Evolutionary conservation across 2,113 vertebrate genomes (phyloP).

Genomic region (Gallinago undulata): DNA sequence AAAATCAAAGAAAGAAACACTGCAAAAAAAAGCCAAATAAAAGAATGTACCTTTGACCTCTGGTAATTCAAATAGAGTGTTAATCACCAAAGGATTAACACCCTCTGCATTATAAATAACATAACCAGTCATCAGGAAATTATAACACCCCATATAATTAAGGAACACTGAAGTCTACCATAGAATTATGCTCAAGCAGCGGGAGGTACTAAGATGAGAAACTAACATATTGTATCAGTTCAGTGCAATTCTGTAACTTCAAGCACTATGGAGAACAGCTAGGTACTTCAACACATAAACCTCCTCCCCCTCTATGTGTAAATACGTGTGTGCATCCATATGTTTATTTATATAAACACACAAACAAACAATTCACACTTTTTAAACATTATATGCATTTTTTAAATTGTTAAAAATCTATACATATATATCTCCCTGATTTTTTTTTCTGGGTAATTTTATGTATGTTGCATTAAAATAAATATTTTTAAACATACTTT

Average conservation of each 20-base stretch:
- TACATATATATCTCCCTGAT: rapidly evolving
- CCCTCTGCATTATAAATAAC: constrained; percentile 39
- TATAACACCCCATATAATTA: constrained; percentile 33
- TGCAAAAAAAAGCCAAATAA: neutral
- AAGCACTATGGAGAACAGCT: neutral
- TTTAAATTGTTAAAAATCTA: neutral
- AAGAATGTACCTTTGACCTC: constrained; percentile 28
- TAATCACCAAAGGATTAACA: constrained; percentile 61
- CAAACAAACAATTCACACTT: neutral
- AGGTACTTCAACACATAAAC: neutral
- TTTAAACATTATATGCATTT: neutral
- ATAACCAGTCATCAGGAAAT: constrained; percentile 46
- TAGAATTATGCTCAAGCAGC: neutral
- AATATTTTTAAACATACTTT: neutral
- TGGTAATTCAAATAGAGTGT: constrained; percentile 25
- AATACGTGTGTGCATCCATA: rapidly evolving
- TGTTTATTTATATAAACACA: neutral
- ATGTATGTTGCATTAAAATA: neutral
- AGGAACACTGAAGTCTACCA: neutral
- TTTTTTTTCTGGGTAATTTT: neutral
- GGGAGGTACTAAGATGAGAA: neutral
- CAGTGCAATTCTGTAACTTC: neutral
- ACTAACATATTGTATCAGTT: neutral
- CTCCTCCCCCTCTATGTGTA: neutral
- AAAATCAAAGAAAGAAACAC: neutral